Conservation (phyloP, 2,888 invertebrate species). For the Tiliacea citrago region DNA sequence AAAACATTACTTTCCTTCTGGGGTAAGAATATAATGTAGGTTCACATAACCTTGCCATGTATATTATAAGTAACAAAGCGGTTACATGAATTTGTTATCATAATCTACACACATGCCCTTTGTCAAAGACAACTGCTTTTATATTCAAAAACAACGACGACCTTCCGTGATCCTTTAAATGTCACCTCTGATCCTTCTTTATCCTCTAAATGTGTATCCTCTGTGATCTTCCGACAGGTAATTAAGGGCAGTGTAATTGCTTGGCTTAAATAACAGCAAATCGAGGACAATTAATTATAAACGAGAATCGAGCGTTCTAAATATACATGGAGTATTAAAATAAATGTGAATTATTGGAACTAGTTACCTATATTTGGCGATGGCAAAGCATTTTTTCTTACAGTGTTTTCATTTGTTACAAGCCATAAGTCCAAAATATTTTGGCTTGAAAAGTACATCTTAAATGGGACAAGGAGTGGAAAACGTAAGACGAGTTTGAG, state of each 20-base stretch:
- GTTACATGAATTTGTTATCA: neutral
- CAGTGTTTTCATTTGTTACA: neutral
- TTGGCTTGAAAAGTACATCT: neutral
- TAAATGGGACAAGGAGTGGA: neutral
- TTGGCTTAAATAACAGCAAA: conserved; percentile 21
- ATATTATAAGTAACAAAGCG: neutral
- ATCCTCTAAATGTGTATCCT: conserved; percentile 8
- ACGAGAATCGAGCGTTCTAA: conserved; percentile 22
- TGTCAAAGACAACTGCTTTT: conserved; percentile 21
- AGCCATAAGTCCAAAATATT: neutral
- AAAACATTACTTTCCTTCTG: neutral
- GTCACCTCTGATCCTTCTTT: conserved; percentile 9
- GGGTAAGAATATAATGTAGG: neutral
- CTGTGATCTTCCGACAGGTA: conserved; percentile 17
- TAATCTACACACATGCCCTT: conserved; percentile 7
- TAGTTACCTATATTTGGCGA: neutral
- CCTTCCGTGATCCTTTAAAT: conserved; percentile 14
- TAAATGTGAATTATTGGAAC: neutral
- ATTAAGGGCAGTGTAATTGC: conserved; percentile 23
- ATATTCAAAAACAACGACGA: neutral
- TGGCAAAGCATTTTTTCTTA: neutral
- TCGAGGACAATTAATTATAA: conserved; percentile 10
- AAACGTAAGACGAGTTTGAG: neutral
- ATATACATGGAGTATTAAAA: conserved; percentile 7
- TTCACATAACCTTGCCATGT: neutral